Evolutionary conservation across 2,113 vertebrate species (phyloP).

Genomic region (Apteryx owenii): DNA sequence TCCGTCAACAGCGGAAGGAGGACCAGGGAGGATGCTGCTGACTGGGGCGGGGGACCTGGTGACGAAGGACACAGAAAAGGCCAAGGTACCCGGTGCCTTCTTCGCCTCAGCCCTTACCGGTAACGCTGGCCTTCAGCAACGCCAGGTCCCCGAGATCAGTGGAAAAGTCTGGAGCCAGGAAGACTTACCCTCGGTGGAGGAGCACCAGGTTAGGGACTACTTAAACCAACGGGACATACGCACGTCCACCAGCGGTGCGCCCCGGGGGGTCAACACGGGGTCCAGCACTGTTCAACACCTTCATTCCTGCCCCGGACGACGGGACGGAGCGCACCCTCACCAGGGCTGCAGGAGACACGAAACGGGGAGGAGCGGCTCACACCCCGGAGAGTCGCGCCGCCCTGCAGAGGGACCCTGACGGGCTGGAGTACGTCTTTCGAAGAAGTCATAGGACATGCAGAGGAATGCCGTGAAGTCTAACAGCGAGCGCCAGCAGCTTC

Average conservation of each 20-base stretch:
- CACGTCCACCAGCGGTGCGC: neutral
- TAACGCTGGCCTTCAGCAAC: neutral
- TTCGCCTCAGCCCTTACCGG: too few relatives aligned
- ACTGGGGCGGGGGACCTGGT: too few relatives aligned
- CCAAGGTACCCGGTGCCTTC: fast-evolving
- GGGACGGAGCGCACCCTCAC: neutral
- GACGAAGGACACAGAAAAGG: neutral
- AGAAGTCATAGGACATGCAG: neutral
- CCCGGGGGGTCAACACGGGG: too few relatives aligned
- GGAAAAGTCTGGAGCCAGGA: neutral
- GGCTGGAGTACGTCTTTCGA: neutral
- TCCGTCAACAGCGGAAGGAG: neutral
- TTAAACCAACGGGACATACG: neutral
- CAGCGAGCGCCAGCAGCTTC: neutral
- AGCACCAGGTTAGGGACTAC: neutral
- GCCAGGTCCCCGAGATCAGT: neutral
- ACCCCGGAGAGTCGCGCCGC: too few relatives aligned
- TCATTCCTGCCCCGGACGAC: neutral
- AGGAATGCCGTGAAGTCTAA: neutral
- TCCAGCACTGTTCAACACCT: neutral
- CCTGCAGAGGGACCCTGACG: too few relatives aligned
- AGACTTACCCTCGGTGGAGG: neutral
- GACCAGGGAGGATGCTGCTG: neutral
- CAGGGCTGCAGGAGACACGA: neutral
- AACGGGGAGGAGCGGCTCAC: neutral